Evolutionary conservation across 2,888 invertebrate species (phyloP).

Genomic region (Limnephilus lunatus): DNA sequence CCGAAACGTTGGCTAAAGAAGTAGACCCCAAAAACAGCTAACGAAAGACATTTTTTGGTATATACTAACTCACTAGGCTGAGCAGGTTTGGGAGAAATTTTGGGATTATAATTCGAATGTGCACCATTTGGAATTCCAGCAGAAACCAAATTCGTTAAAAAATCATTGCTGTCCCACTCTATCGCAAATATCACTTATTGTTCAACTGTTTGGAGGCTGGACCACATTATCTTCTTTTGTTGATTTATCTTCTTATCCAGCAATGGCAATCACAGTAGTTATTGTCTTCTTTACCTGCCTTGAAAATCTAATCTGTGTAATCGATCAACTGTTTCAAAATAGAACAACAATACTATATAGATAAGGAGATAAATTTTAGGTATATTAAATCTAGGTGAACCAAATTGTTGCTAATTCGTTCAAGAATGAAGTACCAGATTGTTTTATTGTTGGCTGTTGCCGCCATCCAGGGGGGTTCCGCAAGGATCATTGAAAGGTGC

Average conservation of each 20-base stretch:
- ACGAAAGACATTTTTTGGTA: too few species aligned
- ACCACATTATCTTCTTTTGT: background rate
- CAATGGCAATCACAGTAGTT: background rate
- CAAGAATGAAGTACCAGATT: constrained; percentile 26
- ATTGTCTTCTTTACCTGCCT: background rate
- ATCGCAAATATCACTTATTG: background rate
- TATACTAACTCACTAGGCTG: too few species aligned
- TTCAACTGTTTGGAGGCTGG: background rate
- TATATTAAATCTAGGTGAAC: background rate
- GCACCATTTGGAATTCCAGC: too few species aligned
- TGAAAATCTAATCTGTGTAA: background rate
- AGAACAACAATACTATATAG: too few species aligned
- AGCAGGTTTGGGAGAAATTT: too few species aligned
- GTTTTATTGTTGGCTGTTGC: background rate
- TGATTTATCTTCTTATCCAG: background rate
- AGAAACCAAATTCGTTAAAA: too few species aligned
- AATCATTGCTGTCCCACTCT: too few species aligned
- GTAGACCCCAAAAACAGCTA: too few species aligned
- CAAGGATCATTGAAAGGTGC: constrained; percentile 68
- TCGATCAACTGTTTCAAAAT: background rate
- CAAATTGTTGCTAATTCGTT: background rate
- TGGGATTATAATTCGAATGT: too few species aligned
- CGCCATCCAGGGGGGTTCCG: background rate
- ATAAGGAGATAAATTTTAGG: background rate
- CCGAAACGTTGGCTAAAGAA: too few species aligned